phyloP scores from a whole-genome alignment of 2,113 vertebrate genomes.

The Myotis yumanensis region DNA sequence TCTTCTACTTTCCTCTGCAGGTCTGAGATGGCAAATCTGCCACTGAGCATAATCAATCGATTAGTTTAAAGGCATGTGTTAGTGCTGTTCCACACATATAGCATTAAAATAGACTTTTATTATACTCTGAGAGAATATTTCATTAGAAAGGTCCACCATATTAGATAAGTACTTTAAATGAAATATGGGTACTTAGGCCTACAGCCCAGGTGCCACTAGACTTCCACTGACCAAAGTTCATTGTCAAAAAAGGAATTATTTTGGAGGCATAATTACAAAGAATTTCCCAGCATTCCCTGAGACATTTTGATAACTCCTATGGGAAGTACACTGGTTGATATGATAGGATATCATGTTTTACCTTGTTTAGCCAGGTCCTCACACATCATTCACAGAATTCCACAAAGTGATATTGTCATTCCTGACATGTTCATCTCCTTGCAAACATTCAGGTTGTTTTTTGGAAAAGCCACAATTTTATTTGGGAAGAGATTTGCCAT shows the following conservation, averaged over 20 bases:
- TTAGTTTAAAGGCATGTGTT: background rate
- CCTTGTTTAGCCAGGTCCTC: background rate
- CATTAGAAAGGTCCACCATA: background rate
- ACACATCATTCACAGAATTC: background rate
- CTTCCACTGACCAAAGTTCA: background rate
- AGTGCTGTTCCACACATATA: background rate
- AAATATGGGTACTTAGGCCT: background rate
- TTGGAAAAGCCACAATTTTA: constrained; percentile 16
- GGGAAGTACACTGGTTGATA: background rate
- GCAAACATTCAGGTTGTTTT: background rate
- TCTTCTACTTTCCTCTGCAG: background rate
- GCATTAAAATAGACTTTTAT: background rate
- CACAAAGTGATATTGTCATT: background rate
- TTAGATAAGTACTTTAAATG: constrained; percentile 27
- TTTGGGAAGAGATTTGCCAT: constrained; percentile 7
- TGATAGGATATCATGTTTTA: background rate
- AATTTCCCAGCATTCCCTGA: background rate
- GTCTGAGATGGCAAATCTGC: background rate
- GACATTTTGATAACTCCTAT: background rate
- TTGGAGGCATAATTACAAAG: background rate
- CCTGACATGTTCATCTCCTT: background rate
- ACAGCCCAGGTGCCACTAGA: background rate
- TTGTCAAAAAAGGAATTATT: background rate
- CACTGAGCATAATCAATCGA: background rate
- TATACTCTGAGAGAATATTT: background rate